Base-by-base conservation (phyloP, 2,888 invertebrate genomes). In the Dyspetes luteomarginatus region DNA sequence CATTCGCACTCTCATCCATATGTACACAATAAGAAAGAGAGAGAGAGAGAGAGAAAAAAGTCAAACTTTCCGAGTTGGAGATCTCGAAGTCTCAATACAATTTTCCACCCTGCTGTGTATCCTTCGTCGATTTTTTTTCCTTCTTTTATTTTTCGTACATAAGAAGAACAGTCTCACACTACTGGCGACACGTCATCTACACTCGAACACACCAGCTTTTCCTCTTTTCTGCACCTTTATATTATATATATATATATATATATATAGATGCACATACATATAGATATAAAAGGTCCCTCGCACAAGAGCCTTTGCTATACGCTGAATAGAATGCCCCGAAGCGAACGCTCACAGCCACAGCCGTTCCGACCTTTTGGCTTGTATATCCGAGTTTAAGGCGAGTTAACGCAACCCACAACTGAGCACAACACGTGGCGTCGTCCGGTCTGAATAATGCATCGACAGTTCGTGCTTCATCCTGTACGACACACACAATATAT, bases 371-470 rank as follows among this genome's bases (percentile, higher is more conserved):
- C 77, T 81, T 77, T 81, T 69, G 43, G 68, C 77, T 77, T 69
- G 76, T 77, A 85, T 83, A 79, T 19, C 83, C 82, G 85, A 90
- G 89, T 91, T 90, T 89, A 88, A 89, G 86, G 85, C 89, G 87
- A 90, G 90, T 91, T 91, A 91, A 90, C 90, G 88, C 87, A 82
- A 81, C 82, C 75, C 78, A 77, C 73, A 78, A 83, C 78, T 71
- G 81, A 81, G 67, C 82, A 77, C 82, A 85, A 83, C 83, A 84
- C 83, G 83, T 85, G 88, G 87, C 87, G 85, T 85, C 84, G 88
- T 87, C 88, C 85, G 86, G 87, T 87, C 87, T 91, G 91, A 91
- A 91, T 91, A 91, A 91, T 91, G 91, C 91, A 91, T 91, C 89
- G 87, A 88, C 88, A 84, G 88, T 88, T 85, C 84, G 86, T 85